Evolutionary conservation across 2,888 invertebrate genomes (phyloP), one percentile per base, ranked within the genome.

Genomic region (Neocrepidodera transversa): DNA sequence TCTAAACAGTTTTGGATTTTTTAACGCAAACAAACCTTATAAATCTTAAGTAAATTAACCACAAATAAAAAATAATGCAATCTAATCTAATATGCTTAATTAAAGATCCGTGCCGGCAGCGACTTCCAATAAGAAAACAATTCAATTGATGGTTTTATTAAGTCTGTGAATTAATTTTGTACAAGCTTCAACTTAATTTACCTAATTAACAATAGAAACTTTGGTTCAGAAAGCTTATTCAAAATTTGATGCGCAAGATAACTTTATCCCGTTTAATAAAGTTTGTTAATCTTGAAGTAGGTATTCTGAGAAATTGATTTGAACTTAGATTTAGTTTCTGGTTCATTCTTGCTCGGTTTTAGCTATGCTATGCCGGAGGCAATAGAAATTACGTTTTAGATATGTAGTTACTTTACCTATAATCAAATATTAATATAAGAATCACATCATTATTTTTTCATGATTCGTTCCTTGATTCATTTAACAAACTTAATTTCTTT

Each of bases 131-230:
- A 48, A 53, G 54, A 45, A 56, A 62, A 58, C 50, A 47, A 54
- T 54, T 43, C 48, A 58, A 63, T 60, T 58, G 58, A 55, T 58
- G 58, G 52, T 43, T 57, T 53, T 51, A 63, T 63, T 54, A 60
- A 36, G 42, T 45, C 36, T 53, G 28, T 20, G 42, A 58, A 56
- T 63, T 52, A 50, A 60, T 60, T 53, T 50, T 28, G 36, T 58
- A 30, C 48, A 48, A 28, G 17, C 45, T 51, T 43, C 28, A 0
- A 47, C 38, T 50, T 23, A 50, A 23, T 50, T 20, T 38, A 50
- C 23, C 50, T 38, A 38, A 50, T 50, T 50, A 50, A 50, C 38
- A 50, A 38, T 45, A 26, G 45, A 45, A 45, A 45, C 45, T 45
- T 45, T 28, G 45, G 45, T 45, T 45, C 45, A 18, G 45, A 26